These are phyloP conservation scores for Boloria selene DNA, from an alignment of 2,888 invertebrate genomes.

Conservation along the genomic window DNA sequence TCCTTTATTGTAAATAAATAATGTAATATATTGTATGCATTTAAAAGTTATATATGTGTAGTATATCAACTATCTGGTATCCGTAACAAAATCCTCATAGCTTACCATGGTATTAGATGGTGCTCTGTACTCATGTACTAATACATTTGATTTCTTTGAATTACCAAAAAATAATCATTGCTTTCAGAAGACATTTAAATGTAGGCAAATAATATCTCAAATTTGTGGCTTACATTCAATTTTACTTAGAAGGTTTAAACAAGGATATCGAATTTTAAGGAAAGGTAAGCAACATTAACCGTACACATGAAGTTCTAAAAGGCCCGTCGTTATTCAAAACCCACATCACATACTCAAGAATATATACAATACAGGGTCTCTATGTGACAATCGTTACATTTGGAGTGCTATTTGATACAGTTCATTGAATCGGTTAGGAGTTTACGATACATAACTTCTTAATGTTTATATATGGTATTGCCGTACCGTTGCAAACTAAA, in stretches of 20 bases:
- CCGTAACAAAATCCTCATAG: no score
- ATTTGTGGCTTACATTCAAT: constrained; percentile 2
- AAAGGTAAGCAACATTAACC: constrained; percentile 1
- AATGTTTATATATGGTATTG: no score
- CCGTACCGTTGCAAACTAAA: no score
- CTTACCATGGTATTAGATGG: no score
- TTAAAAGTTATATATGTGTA: no score
- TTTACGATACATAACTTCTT: constrained; percentile 15
- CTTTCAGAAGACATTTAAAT: no score
- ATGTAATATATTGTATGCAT: no score
- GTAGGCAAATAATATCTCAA: not conserved
- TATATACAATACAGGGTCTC: constrained; percentile 26
- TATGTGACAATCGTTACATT: constrained; percentile 27
- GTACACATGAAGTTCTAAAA: constrained; percentile 32
- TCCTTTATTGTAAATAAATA: no score
- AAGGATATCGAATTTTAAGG: constrained; percentile 16
- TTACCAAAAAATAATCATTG: no score
- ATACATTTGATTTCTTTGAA: no score
- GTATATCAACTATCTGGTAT: no score
- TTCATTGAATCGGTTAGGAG: constrained; percentile 30
- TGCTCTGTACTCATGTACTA: no score
- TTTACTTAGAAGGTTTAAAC: constrained; percentile 3
- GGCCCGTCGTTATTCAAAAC: constrained; percentile 37
- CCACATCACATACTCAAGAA: constrained; percentile 28
- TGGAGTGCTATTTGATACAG: constrained; percentile 27